A percentile compares a stretch with the other conserved stretches of the same genome.
Evolutionary conservation across 1,140 invertebrate genomes (phyloP).

Genomic region (Macrocentrus cingulum): DNA sequence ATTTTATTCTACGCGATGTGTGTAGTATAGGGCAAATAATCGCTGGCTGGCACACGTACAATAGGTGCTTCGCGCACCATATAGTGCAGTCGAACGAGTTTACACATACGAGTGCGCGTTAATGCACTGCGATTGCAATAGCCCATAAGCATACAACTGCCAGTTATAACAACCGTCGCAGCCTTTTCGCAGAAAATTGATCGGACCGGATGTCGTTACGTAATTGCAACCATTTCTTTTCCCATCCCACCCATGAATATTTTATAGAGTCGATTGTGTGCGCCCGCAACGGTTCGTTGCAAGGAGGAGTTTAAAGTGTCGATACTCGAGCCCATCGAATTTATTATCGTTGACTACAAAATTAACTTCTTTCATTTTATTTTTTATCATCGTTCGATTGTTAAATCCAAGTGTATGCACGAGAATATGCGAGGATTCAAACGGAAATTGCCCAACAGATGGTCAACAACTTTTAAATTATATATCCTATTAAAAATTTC

Average conservation of each 20-base stretch:
- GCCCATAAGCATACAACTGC: constrained; percentile 9
- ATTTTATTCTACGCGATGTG: too few relatives aligned
- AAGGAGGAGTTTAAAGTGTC: constrained; percentile 13
- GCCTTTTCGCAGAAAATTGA: constrained; percentile 21
- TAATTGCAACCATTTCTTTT: constrained; percentile 27
- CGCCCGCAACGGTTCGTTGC: constrained; percentile 6
- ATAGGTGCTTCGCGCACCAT: neutral
- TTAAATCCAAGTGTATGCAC: constrained; percentile 5
- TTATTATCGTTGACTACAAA: constrained; percentile 20
- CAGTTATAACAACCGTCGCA: constrained; percentile 16
- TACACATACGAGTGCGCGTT: constrained; percentile 15
- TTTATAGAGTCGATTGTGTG: constrained; percentile 24
- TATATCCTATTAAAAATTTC: too few relatives aligned
- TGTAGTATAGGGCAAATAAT: too few relatives aligned
- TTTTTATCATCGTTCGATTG: constrained; percentile 18
- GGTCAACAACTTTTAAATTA: neutral
- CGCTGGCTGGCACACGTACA: neutral
- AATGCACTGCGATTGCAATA: constrained; percentile 17
- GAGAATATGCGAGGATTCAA: neutral
- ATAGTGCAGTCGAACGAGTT: constrained; percentile 2
- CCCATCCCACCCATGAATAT: constrained; percentile 25
- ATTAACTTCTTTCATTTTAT: neutral
- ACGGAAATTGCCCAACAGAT: neutral
- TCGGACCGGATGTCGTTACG: constrained; percentile 26
- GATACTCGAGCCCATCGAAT: constrained; percentile 23